Base-by-base conservation (phyloP, 2,888 invertebrate species). In the Coleophora deauratella region DNA sequence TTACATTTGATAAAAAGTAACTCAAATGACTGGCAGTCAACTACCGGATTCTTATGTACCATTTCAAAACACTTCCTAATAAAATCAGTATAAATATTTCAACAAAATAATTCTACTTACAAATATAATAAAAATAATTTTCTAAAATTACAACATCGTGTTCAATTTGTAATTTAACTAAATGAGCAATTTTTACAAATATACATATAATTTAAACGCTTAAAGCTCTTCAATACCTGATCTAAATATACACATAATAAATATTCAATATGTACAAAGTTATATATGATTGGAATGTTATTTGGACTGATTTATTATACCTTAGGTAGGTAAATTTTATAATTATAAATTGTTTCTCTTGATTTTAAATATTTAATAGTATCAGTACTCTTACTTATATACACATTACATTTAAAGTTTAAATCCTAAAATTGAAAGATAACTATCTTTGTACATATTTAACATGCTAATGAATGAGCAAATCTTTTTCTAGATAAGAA, bases 241-340 rank as follows among this genome's bases (percentile, higher is more conserved):
- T 69, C 62, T 68, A 66, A 58, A 57, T 55, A 58, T 63, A 56
- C 21, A 59, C 62, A 59, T 37, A 58, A 57, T 54, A 51, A 58
- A 57, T 56, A 55, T 49, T 43, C 40, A 55, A 56, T 80, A 80
- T 78, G 58, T 79, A 82, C 77, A 79, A 66, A 65, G 59, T 72
- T 73, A 70, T 69, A 76, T 69, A 75, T n/a, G n/a, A 67, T 64
- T 81, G 84, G 84, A 84, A 84, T 84, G 84, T 82, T 70, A 72
- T 72, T 73, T 84, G 78, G 82, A 84, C 84, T 75, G 63, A 57
- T 55, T 64, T 67, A 21, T 21, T 4, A 71, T 67, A 78, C 70
- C 66, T 66, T 59, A 69, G 72, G 65, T 70, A 69, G 39, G 40
- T 38, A 41, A 30, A 43, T 28, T 28, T 61, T 31, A 31, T 6